Percentiles rank a stretch among this genome's conserved stretches.
These are phyloP conservation scores for Gnathonemus longibarbis DNA, from an alignment of 2,113 vertebrate genomes.

Conservation along the genomic window DNA sequence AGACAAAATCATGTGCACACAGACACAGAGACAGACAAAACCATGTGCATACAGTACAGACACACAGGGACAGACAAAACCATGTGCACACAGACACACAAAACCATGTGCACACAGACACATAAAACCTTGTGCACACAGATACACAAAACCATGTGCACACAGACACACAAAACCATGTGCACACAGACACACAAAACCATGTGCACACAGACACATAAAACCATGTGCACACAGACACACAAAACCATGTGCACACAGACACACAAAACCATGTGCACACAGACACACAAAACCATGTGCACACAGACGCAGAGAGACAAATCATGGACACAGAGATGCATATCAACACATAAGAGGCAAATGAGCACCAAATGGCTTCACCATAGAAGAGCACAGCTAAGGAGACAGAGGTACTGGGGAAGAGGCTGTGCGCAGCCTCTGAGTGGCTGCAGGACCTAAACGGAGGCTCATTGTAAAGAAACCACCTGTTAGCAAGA, in stretches of 20 bases:
- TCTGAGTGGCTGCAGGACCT: not conserved
- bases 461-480: not conserved
- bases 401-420: slow-evolving; percentile 10
- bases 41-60: not conserved
- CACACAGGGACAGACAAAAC: not conserved
- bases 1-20: no score
- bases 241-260: not conserved
- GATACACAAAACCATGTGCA: not conserved
- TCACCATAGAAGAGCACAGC: not conserved
- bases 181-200: not conserved
- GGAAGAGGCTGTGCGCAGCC: not conserved
- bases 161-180: not conserved
- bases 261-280: not conserved
- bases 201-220: not conserved
- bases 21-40: not conserved
- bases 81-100: not conserved
- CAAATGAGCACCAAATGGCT: not conserved
- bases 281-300: not conserved
- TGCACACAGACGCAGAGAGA: not conserved
- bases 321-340: not conserved
- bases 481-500: not conserved
- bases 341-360: not conserved
- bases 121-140: not conserved
- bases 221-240: not conserved
- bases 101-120: not conserved